Base-by-base conservation (phyloP, 2,113 vertebrate genomes). In the Stomatorhinus ivindoensis region DNA sequence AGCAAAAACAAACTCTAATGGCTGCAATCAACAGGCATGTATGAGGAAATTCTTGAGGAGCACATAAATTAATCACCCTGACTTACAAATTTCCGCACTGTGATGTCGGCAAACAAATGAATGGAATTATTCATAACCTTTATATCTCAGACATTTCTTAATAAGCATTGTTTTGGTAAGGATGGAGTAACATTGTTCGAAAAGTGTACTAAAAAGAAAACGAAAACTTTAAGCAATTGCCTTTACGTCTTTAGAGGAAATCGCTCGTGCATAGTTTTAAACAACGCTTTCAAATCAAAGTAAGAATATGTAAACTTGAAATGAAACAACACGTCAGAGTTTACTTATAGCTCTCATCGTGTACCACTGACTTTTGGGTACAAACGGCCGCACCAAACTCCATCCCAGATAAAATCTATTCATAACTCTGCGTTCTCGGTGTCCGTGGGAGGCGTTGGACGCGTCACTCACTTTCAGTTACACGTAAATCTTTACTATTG, bases 101-200 rank as follows among this genome's bases (percentile, higher is more conserved):
- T 92, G 94, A 96, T 94, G 94, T 93, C 93, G 91, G 93, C 86
- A 90, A 95, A 95, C 96, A 94, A 95, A 95, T 95, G 94, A 95
- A 95, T 94, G 94, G 94, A 94, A 96, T 95, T 94, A 95, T 95
- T 95, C 93, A 95, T 94, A 95, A 93, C 93, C 93, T 94, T 93
- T 91, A 93, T 94, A 94, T 95, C 93, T 92, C 90, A 69, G 93
- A 95, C 93, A 95, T 95, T 92, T 94, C 92, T 94, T 93, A 94
- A 94, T 95, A 95, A 95, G 94, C 93, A 93, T 92, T 96, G 95
- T 96, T 96, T 95, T 96, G 94, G 91, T 95, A 95, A 94, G 95
- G 95, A 95, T 95, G 94, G 92, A 89, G 94, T 94, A 94, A 94
- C 93, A 92, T 89, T 91, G 76, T 92, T 91, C 53, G 21, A 65